Evolutionary conservation across 1,140 invertebrate species (phyloP), one percentile per base, ranked within the genome.

Genomic region (Diorhabda elongata): DNA sequence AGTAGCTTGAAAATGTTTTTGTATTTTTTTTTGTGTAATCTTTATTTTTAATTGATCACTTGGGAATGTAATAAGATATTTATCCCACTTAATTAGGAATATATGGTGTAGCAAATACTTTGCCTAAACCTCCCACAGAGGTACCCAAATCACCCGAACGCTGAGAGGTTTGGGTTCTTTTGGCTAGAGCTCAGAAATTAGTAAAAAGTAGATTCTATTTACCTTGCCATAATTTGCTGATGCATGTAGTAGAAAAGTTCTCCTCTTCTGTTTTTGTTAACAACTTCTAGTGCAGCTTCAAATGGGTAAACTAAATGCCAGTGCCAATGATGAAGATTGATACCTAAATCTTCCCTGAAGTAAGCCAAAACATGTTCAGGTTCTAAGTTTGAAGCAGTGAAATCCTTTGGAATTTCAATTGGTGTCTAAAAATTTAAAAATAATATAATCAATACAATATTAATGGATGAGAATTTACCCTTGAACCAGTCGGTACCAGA

Each of bases 321-420:
- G 80, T 95, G 92, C 92, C 92, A 95, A 75, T 95, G 91, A 79
- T 90, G 89, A 2, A 90, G 83, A 79, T 92, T 92, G 75, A 91
- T 84, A 7, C 88, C 88, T 60, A 85, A 78, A 74, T 86, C 87
- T 76, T 89, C 87, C 4, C 89, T 85, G 81, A 87, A 90, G 73
- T 90, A 90, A 26, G 87, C 84, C 61, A 90, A 57, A 7, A 87
- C 85, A 74, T 90, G 88, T 69, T 90, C 89, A 42, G 83, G 80
- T 70, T 89, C 87, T 47, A 87, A 80, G 74, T 91, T 86, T 0
- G 87, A 87, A 0, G 89, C 89, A 2, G 89, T 88, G 74, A 85
- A 90, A 74, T 90, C 87, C 69, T 82, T 81, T 6, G 88, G 87
- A 71, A 90, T 89, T 66, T 87, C 84, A 58, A 91, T 84, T 0